These are phyloP conservation scores for Paracentrotus lividus DNA, from an alignment of 53 echinoderm and acorn worm species.

Conservation along the genomic window DNA sequence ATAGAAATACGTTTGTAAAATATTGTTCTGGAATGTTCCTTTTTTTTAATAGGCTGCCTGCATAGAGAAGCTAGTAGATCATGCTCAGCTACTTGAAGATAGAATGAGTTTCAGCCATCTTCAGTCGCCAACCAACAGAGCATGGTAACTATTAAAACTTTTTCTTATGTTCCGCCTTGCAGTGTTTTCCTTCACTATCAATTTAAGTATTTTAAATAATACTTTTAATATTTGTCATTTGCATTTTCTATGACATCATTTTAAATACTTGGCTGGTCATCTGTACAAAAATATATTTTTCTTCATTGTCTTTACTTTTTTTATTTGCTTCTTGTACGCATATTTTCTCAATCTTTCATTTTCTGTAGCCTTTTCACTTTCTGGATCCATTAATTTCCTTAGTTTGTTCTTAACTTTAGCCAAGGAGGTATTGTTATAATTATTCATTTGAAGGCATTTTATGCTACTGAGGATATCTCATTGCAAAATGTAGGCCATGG, in stretches of 20 bases:
- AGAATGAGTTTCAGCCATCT: conserved; percentile 91
- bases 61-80: conserved; percentile 89
- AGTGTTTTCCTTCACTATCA: too few species aligned
- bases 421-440: not conserved
- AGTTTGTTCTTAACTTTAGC: not conserved
- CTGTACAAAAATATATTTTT: too few species aligned
- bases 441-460: not conserved
- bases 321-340: not conserved
- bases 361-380: not conserved
- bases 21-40: too few species aligned
- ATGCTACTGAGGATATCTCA: not conserved
- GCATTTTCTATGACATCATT: too few species aligned
- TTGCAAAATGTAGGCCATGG: not conserved
- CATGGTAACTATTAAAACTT: conserved; percentile 79
- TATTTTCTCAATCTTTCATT: not conserved
- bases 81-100: conserved; percentile 84
- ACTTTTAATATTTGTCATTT: too few species aligned
- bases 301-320: not conserved
- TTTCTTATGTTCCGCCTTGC: too few species aligned
- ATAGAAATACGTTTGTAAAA: too few species aligned
- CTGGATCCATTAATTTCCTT: not conserved
- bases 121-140: conserved; percentile 81
- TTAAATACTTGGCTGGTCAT: too few species aligned
- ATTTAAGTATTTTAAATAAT: too few species aligned
- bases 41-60: conserved; percentile 77